Evolutionary conservation across 2,888 invertebrate species (phyloP), one percentile per base, ranked within the genome.

Genomic region (Acanthosoma haemorrhoidale): DNA sequence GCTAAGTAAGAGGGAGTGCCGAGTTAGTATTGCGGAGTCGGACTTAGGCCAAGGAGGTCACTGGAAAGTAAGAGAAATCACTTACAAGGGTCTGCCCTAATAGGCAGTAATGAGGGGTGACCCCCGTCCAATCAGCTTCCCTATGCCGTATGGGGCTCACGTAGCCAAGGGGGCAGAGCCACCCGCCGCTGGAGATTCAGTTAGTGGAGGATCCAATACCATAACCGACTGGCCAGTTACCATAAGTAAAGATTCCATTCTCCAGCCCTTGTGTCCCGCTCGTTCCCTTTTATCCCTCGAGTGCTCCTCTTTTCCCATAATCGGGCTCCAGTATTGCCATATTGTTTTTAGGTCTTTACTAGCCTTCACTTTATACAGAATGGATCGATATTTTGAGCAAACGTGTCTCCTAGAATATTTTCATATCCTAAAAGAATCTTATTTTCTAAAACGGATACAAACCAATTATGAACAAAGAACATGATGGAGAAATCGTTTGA

Each of bases 71-170:
- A 36, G 61, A 64, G 64, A 64, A 64, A 64, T 64, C 64, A 64
- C 64, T 64, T 64, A 64, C 43, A 64, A 63, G 43, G 64, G 64
- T 21, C 29, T 16, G 16, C 31, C 16, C 64, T 64, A 64, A 64
- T 64, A 64, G 64, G 64, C 41, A 39, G 64, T 64, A 64, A 64
- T 64, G 64, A 41, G 41, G 6, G 64, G 64, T 16, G 64, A 9
- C 6, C 64, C 25, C 16, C 18, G 43, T 31, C 64, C 64, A 64
- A 64, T 64, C 64, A 64, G 64, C 38, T 38, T 15, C 25, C 64
- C 43, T 39, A 21, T 25, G 39, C 64, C 15, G 64, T 41, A 64
- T 64, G 64, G 39, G 11, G 9, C 64, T 64, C 64, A 64, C 64
- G 64, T 64, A 39, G 21, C 15, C n/a, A n/a, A n/a, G n/a, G n/a